These are phyloP conservation scores for Sakesphorus luctuosus DNA, from an alignment of 2,113 vertebrate species.

Conservation along the genomic window DNA sequence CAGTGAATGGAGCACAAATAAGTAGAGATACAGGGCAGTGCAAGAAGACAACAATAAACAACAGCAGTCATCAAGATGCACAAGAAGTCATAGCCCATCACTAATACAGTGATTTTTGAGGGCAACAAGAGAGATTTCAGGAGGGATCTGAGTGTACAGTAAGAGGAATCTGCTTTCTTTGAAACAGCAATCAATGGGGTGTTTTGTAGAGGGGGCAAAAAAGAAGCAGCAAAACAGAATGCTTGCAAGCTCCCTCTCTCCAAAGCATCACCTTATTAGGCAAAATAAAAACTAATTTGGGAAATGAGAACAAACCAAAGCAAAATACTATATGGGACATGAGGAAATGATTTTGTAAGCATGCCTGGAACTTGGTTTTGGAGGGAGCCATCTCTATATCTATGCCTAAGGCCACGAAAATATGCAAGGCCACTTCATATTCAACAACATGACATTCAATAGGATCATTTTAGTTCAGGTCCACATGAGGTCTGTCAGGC, in stretches of 20 bases:
- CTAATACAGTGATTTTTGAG: neutral
- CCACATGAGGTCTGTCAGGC: neutral
- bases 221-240: neutral
- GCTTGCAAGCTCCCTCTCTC: neutral
- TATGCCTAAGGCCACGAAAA: neutral
- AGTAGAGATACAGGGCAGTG: neutral
- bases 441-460: neutral
- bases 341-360: conserved; percentile 24
- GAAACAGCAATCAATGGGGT: neutral
- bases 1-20: neutral
- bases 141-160: neutral
- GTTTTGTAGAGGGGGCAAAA: neutral
- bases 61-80: neutral
- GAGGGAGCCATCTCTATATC: neutral
- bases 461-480: neutral
- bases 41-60: neutral
- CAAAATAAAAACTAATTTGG: neutral
- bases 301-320: neutral
- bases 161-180: neutral
- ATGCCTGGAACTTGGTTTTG: conserved; percentile 13
- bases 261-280: neutral
- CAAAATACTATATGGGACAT: neutral
- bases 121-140: neutral
- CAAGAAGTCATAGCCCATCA: neutral
- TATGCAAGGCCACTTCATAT: neutral